phyloP scores from a whole-genome alignment of 2,888 invertebrate genomes.

The Diaphora mendica region DNA sequence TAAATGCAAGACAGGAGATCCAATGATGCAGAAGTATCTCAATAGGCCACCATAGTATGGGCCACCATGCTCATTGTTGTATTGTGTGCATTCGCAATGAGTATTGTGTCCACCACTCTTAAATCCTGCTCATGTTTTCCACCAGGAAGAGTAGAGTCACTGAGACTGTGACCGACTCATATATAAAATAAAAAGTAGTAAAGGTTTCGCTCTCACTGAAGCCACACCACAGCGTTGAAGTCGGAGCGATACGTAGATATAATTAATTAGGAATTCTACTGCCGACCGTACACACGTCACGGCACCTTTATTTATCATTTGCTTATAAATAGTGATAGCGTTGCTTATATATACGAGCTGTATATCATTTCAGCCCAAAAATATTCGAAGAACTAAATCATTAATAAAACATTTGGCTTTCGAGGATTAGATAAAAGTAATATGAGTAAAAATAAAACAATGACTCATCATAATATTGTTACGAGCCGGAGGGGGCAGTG shows the following conservation, averaged over 20 bases:
- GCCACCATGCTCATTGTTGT: too few species aligned
- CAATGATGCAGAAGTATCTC: too few species aligned
- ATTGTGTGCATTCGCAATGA: too few species aligned
- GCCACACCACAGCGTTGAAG: conserved; percentile 24
- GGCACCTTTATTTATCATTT: conserved; percentile 44
- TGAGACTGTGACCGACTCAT: too few species aligned
- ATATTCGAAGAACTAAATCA: conserved; percentile 4
- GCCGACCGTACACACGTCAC: conserved; percentile 34
- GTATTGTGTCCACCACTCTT: too few species aligned
- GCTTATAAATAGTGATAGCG: conserved; percentile 44
- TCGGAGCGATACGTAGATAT: conserved; percentile 38
- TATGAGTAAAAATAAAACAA: neutral
- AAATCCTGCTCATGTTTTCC: too few species aligned
- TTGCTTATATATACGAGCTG: conserved; percentile 16
- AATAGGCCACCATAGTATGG: too few species aligned
- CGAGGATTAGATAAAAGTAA: neutral
- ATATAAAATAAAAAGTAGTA: neutral
- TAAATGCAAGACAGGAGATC: too few species aligned
- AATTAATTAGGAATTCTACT: conserved; percentile 55
- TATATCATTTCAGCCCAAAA: neutral
- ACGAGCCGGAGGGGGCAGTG: too few species aligned
- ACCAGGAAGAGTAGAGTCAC: too few species aligned
- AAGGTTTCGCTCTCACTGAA: conserved; percentile 13
- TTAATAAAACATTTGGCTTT: conserved; percentile 6
- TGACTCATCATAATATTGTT: too few species aligned